Base-by-base conservation (phyloP, 1,140 invertebrate species). In the Aphelenchoides besseyi region DNA sequence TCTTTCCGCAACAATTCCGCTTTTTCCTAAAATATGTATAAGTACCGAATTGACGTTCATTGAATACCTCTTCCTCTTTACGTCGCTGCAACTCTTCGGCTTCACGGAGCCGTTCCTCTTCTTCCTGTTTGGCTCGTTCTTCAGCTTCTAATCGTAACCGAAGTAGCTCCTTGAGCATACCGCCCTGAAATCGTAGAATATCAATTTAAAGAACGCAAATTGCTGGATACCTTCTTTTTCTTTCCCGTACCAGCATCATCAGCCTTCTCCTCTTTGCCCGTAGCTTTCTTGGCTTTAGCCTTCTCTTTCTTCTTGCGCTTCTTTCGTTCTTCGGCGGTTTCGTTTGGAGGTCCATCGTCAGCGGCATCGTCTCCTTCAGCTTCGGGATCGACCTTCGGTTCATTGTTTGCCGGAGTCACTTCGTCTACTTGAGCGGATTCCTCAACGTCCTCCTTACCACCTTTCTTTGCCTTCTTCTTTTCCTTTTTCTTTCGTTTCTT, bases 221-320 rank as follows among this genome's bases (percentile, higher is more conserved):
- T n/a, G n/a, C 23, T 33, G 8, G 16, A 69, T 54, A 69, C 29
- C 35, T 57, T 36, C 55, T 79, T 79, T 69, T 79, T 30, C 57
- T 79, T 81, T 52, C 79, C 71, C 18, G 41, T 73, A 52, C 77
- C 48, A 8, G 18, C 70, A 2, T 94, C 91, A 85, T 93, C 90
- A 84, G 85, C 76, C 3, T 78, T 66, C 53, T 91, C 69, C 29
- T 59, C 36, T 61, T 81, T 79, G 35, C 74, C 70, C 16, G 29
- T 63, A 16, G n/a, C 63, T 35, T 73, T 52, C 37, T 69, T 68
- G 29, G 54, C 41, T 48, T 72, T 59, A 3, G 41, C 37, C 68
- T 79, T 70, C 62, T 91, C 91, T 78, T 90, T 91, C 3, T 80
- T 70, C 41, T 78, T 78, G 5, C 81, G 94, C 92, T 85, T 95